Conservation (phyloP, 2,113 vertebrate species). For the Phocoena phocoena region DNA sequence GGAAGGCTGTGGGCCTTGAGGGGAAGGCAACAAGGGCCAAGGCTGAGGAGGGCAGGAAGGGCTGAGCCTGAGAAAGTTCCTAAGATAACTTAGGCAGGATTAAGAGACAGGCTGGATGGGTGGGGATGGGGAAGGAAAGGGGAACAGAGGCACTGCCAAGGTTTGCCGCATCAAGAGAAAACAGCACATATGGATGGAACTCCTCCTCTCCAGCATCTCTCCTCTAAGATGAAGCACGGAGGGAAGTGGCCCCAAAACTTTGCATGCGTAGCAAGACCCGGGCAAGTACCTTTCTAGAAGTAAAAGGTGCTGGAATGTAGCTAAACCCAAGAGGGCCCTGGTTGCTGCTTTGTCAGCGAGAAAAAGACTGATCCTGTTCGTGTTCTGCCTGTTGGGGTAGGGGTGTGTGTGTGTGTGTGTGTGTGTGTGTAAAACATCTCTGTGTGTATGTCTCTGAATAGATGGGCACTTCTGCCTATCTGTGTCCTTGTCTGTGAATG, state of each 20-base stretch:
- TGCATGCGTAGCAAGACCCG: background rate
- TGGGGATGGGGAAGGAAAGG: background rate
- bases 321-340: background rate
- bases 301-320: background rate
- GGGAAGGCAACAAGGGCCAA: background rate
- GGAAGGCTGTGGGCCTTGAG: background rate
- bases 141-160: background rate
- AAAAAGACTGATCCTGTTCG: background rate
- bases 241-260: background rate
- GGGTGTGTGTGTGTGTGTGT: background rate
- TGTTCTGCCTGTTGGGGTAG: background rate
- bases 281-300: background rate
- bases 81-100: background rate
- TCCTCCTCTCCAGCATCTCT: background rate
- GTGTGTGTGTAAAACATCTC: background rate
- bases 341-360: slow-evolving; percentile 30
- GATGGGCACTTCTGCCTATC: background rate
- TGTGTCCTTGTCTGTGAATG: slow-evolving; percentile 37
- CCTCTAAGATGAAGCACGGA: background rate
- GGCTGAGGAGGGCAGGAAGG: background rate
- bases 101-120: background rate
- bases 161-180: background rate
- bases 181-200: background rate
- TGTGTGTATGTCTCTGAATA: background rate
- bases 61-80: background rate